Base-by-base conservation (phyloP, 1,140 invertebrate genomes). In the Trypoxylus dichotomus region DNA sequence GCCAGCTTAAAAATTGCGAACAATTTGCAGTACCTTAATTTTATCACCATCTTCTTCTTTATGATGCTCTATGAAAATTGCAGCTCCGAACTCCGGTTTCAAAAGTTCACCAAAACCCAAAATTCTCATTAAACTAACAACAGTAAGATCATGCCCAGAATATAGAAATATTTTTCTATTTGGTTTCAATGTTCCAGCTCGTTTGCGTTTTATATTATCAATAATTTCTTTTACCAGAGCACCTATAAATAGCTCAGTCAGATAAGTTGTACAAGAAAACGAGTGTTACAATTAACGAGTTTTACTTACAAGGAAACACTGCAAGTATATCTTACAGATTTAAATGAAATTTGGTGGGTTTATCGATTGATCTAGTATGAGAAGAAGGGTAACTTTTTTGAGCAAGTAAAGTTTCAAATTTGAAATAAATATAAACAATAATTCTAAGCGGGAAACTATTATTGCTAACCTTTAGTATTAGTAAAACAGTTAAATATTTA, bases 81-180 rank as follows among this genome's bases (percentile, higher is more conserved):
- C 90, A 0, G 93, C 90, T 1, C 92, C 92, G 85, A 92, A 93
- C 54, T 91, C 91, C 0, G 93, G 93, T 82, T 92, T 90, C 11
- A 93, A 83, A 19, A 90, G 85, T 77, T 91, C 88, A 0, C 87
- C 84, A 78, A 92, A 91, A 7, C 92, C 92, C 80, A 95, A 87
- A 0, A 92, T 88, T 77, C 92, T 88, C 86, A 93, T 88, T 6
- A 92, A 81, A 81, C 90, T 91, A 0, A 94, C 92, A n/a, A 94
- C 82, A 0, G 91, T 94, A 1, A 93, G 86, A 83, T 95, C 94
- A 83, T 95, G 94, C 0, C 88, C 93, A 0, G 93, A 90, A 85
- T 94, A 94, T 10, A 92, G 83, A 81, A 89, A 88, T 75, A 91
- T 86, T 81, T 89, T 89, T 27, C 87, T 86, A 72, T 85, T 83